Base-by-base conservation (phyloP, 2,797 vertebrate species). In the Darevskia mixta region DNA sequence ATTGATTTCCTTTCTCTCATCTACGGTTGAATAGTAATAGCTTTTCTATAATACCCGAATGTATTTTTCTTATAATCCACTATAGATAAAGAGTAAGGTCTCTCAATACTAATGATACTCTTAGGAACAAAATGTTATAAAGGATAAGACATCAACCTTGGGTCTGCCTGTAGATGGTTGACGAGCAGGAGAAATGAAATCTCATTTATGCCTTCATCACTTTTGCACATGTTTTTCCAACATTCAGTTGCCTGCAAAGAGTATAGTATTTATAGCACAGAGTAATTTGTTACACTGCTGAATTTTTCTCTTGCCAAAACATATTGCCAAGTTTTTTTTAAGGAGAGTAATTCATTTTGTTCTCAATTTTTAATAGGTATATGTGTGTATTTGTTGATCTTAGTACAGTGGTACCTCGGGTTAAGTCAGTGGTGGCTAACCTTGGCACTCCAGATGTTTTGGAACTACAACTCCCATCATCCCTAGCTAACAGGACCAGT, bases 251-350 rank as follows among this genome's bases (percentile, higher is more conserved):
- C 41, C 92, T 94, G 78, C 67, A 91, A 92, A 90, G 92, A 92
- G 84, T 94, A 87, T 88, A 93, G 81, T 88, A 94, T 89, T 95
- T 94, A 86, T 87, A 90, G 87, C 35, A 92, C 90, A 95, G 94
- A 94, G 90, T 88, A 89, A 95, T 96, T 95, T 94, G 92, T 94
- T 96, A 95, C 93, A 94, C 93, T 89, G 89, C 88, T 89, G 92
- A 90, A 86, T 93, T 93, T 96, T 73, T 93, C 92, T 92, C 88
- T 92, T 87, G 90, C 81, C 71, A 94, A 95, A 95, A 94, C 95
- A 95, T 95, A 96, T 95, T 95, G 95, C 95, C 93, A 91, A 91
- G 88, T 95, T 89, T 92, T 87, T 96, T 95, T 95, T 90, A 87
- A 85, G 88, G 49, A 55, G 49, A 55, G 82, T 72, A 94, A 94